Percentiles rank a stretch among this genome's conserved stretches.
Conservation (phyloP, 2,888 invertebrate species). For the Escarpia spicata region DNA sequence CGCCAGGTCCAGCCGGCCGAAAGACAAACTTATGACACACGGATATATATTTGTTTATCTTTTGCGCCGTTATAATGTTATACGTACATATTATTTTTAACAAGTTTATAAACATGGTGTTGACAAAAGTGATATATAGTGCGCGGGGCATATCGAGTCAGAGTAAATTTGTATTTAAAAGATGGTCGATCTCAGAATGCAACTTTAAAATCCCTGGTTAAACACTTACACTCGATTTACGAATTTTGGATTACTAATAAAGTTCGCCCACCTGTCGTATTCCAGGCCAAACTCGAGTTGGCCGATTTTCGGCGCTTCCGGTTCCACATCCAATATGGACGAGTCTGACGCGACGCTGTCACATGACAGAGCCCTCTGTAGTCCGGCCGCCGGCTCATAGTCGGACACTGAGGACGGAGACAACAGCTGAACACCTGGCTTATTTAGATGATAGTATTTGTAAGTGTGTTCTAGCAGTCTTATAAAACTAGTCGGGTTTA, state of each 20-base stretch:
- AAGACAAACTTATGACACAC: no score
- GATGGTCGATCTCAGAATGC: no score
- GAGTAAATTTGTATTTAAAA: no score
- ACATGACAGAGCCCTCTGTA: slow-evolving; percentile 79
- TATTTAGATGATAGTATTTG: background rate
- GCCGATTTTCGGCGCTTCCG: slow-evolving; percentile 75
- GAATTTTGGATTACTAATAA: background rate
- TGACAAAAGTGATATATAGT: no score
- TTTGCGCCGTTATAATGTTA: no score
- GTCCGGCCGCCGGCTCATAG: slow-evolving; percentile 56
- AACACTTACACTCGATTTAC: no score
- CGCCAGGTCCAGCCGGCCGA: no score
- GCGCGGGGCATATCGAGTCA: no score
- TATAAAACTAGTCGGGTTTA: background rate
- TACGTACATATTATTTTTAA: no score
- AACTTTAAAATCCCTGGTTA: no score
- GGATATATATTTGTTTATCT: no score
- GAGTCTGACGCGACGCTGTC: slow-evolving; percentile 85
- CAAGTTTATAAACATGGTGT: no score
- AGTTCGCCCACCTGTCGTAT: slow-evolving; percentile 75
- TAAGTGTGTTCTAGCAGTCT: background rate
- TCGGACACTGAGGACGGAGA: slow-evolving; percentile 53
- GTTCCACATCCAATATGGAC: slow-evolving; percentile 68
- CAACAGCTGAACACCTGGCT: background rate
- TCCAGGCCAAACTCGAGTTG: slow-evolving; percentile 81